phyloP scores from a whole-genome alignment of 1,140 invertebrate genomes.

The Eurosta solidaginis region DNA sequence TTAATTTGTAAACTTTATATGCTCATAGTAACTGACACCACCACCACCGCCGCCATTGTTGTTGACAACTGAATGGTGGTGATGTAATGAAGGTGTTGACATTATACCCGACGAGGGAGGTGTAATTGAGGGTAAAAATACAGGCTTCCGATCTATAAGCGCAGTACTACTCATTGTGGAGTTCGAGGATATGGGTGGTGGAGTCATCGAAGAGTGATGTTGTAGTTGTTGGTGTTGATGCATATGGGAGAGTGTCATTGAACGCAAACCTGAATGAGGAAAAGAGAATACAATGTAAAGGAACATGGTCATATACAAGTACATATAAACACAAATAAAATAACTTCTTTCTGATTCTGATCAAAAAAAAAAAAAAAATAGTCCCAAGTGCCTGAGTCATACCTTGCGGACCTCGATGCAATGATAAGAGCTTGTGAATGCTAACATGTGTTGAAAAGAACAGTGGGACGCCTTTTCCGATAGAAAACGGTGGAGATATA shows the following conservation, averaged over 20 bases:
- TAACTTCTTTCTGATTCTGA: no score
- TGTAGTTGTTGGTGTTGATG: slow-evolving; percentile 29
- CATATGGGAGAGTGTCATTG: slow-evolving; percentile 53
- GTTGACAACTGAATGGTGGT: slow-evolving; percentile 28
- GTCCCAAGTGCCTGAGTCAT: no score
- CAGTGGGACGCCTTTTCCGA: no score
- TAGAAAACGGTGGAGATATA: no score
- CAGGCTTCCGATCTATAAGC: slow-evolving; percentile 52
- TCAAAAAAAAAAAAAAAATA: no score
- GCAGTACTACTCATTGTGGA: slow-evolving; percentile 37
- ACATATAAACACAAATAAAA: neutral
- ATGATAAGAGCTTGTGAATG: no score
- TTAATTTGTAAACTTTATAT: slow-evolving; percentile 54
- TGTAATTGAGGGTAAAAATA: slow-evolving; percentile 52
- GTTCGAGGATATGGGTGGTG: neutral
- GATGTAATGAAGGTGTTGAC: slow-evolving; percentile 36
- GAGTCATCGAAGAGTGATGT: slow-evolving; percentile 13
- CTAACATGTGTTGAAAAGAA: no score
- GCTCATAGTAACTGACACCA: slow-evolving; percentile 45
- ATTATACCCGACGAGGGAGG: slow-evolving; percentile 43
- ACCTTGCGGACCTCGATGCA: no score
- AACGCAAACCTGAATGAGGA: slow-evolving; percentile 46
- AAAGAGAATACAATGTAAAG: slow-evolving; percentile 23
- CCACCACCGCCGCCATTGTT: neutral
- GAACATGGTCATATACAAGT: slow-evolving; percentile 5